phyloP scores from a whole-genome alignment of 2,113 vertebrate species.

The Hippocampus mohnikei region DNA sequence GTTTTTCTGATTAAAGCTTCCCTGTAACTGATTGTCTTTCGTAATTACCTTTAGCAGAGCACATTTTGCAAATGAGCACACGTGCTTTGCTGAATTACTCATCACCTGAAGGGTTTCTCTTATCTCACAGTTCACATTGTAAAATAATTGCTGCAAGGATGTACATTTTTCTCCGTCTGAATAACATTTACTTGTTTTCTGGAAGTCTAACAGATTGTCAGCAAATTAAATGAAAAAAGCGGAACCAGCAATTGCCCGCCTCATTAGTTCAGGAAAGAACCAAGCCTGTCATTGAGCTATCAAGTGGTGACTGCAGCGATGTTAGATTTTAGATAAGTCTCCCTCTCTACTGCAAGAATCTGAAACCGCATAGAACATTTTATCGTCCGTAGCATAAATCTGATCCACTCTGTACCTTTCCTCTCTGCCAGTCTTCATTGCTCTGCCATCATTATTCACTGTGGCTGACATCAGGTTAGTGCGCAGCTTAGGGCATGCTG shows the following conservation, averaged over 20 bases:
- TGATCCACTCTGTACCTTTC: constrained; percentile 56
- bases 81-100: background rate
- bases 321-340: constrained; percentile 50
- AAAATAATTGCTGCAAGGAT: background rate
- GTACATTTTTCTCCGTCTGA: background rate
- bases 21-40: background rate
- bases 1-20: background rate
- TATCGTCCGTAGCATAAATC: constrained; percentile 54
- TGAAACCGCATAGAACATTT: constrained; percentile 57
- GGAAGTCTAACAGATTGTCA: background rate
- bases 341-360: constrained; percentile 42
- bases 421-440: constrained; percentile 53
- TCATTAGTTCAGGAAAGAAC: background rate
- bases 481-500: constrained; percentile 58
- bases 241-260: background rate
- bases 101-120: background rate
- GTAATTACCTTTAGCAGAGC: background rate
- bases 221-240: background rate
- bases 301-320: constrained; percentile 30
- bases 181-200: background rate
- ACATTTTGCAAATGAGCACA: background rate
- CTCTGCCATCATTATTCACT: constrained; percentile 62
- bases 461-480: constrained; percentile 60
- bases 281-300: background rate
- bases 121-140: background rate